phyloP scores from a whole-genome alignment of 2,888 invertebrate genomes.

The Drosophila diplacantha region DNA sequence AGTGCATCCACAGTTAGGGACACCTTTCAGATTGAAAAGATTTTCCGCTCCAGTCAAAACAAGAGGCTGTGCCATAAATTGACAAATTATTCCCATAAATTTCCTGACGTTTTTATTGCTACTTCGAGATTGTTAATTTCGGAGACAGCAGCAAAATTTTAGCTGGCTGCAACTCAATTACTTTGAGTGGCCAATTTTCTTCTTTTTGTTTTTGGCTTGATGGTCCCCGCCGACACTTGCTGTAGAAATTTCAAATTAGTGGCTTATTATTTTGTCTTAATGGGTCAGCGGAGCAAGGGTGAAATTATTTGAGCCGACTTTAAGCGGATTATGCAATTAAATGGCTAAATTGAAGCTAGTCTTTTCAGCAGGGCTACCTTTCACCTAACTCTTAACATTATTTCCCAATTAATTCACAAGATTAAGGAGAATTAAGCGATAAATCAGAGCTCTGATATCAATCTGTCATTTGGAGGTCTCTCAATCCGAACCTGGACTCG shows the following conservation, averaged over 20 bases:
- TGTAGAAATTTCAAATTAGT: conserved; percentile 53
- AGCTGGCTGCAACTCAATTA: conserved; percentile 49
- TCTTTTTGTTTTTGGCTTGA: conserved; percentile 22
- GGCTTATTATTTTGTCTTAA: conserved; percentile 44
- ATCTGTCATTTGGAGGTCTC: conserved; percentile 32
- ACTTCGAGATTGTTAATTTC: conserved; percentile 25
- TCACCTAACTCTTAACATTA: background rate
- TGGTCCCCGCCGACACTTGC: conserved; percentile 46
- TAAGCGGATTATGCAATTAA: conserved; percentile 45
- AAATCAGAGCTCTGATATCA: conserved; percentile 21
- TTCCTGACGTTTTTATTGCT: conserved; percentile 56
- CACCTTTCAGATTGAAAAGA: conserved; percentile 52
- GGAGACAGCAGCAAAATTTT: conserved; percentile 34
- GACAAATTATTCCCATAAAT: conserved; percentile 64
- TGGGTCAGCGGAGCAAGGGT: conserved; percentile 39
- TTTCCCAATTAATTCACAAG: background rate
- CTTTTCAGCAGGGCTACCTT: conserved; percentile 11
- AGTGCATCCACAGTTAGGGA: conserved; percentile 36
- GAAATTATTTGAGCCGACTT: conserved; percentile 16
- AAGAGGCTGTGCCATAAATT: conserved; percentile 48
- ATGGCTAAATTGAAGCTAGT: conserved; percentile 13
- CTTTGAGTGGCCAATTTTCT: conserved; percentile 58
- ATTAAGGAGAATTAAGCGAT: background rate
- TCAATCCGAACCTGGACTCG: conserved; percentile 12
- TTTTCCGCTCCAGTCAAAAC: conserved; percentile 64